Evolutionary conservation across 2,888 invertebrate species (phyloP), one percentile per base, ranked within the genome.

Genomic region (Athalia circularis): DNA sequence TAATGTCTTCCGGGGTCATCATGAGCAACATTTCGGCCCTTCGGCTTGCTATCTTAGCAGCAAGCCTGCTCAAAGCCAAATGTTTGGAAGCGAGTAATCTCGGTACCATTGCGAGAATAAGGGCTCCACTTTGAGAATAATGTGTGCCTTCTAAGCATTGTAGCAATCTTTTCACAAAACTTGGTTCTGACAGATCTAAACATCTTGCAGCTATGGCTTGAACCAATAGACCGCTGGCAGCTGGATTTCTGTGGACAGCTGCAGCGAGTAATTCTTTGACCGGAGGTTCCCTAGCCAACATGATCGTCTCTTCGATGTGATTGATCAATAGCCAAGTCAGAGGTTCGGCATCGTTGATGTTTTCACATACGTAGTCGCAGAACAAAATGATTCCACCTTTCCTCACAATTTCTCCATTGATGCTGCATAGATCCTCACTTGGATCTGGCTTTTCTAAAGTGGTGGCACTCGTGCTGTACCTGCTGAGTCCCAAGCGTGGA

Each of bases 241-340:
- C 93, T 0, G 93, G 90, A 82, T 94, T 94, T 84, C 89, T 90
- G 86, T 94, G 94, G 52, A 94, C 91, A 65, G 93, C 92, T 80
- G 92, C 92, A 68, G 86, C 84, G 65, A 93, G 88, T 59, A 94
- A 92, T 87, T 94, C 94, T 79, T 91, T 91, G 5, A 96, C 94
- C 0, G 95, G 94, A 0, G 92, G 91, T 86, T 96, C 96, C 0
- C 91, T 89, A 50, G 93, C 93, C 78, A 95, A 92, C 57, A 92
- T 91, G 4, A 96, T 93, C 1, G 96, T 91, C 59, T 94, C 92
- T 83, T 93, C 92, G 0, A 95, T 93, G 80, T 96, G 93, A 86
- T 94, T 94, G 8, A 94, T 93, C n/a, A 97, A 90, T 8, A 96
- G 91, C 96, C 96, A 96, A 0, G 94, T 93, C 78, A 96, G 90